Base-by-base conservation (phyloP, 2,113 vertebrate genomes). In the Heterotis niloticus region DNA sequence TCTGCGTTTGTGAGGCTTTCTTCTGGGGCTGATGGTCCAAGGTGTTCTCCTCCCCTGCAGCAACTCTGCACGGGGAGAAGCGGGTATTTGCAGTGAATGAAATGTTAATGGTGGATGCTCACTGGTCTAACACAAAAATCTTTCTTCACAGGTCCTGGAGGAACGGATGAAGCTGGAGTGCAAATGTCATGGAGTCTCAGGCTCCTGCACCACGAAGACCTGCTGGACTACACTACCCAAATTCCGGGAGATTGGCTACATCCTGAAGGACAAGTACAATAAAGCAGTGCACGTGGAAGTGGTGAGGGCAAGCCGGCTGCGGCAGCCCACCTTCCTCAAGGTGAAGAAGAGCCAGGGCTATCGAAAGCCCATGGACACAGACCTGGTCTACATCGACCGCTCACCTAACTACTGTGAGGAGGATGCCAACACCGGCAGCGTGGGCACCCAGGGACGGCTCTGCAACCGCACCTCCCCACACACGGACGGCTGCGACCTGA, bases 331-430 rank as follows among this genome's bases (percentile, higher is more conserved):
- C 75, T 99, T 99, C 88, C 93, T 99, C 20, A 95, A 96, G 60
- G 92, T 99, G 83, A 99, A 98, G 84, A 94, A 97, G 90, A 93
- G 96, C 9, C 93, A 93, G 71, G 96, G 94, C 82, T 99, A 95
- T 91, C 96, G 96, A 88, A 99, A 99, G 84, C 98, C 98, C 82
- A 94, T 95, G 81, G 98, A 98, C 85, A 97, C 94, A 0, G 97
- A 99, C 91, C 89, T 99, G 88, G 98, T 99, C 80, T 99, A 96
- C 79, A 95, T 99, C 0, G 98, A 99, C 87, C 96, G 96, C 82
- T 99, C 98, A 0, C 98, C 98, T 64, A 99, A 96, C 92, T 99
- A 99, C 94, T 99, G 98, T 13, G 97, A 99, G 87, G 97, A 99
- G 88, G 97, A 98, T 20, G 90, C 88, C 5, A 88, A 91, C 78